These are phyloP conservation scores for Gymnocheta viridis DNA, from an alignment of 2,888 invertebrate species.

Conservation along the genomic window DNA sequence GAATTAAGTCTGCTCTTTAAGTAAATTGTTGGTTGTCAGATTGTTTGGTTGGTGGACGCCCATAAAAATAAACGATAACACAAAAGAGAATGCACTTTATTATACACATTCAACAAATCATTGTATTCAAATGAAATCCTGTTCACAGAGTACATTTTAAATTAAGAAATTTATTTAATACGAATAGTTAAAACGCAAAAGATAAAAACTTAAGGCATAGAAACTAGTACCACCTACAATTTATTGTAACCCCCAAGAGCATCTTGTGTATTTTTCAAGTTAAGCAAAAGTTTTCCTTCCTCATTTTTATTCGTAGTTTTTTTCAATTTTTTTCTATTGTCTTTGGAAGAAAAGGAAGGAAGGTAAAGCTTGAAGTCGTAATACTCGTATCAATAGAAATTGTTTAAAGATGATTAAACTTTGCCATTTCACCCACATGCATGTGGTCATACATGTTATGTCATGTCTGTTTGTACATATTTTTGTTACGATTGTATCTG, in stretches of 20 bases:
- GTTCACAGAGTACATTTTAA: background rate
- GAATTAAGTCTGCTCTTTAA: slow-evolving; percentile 21
- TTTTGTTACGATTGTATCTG: background rate
- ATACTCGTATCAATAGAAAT: slow-evolving; percentile 32
- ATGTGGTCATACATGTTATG: background rate
- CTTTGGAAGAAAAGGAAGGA: background rate
- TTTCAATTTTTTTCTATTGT: background rate
- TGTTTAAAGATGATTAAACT: slow-evolving; percentile 53
- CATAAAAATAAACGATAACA: slow-evolving; percentile 52
- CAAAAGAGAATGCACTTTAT: slow-evolving; percentile 6
- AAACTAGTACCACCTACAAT: slow-evolving; percentile 16
- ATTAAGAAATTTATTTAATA: background rate
- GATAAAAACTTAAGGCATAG: slow-evolving; percentile 1
- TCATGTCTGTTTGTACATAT: background rate
- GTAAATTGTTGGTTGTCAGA: slow-evolving; percentile 14
- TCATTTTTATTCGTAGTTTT: too few species aligned
- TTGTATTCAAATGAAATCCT: slow-evolving; percentile 25
- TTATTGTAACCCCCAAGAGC: background rate
- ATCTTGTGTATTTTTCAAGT: background rate
- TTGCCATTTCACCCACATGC: slow-evolving; percentile 37
- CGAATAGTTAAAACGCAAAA: background rate
- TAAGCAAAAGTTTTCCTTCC: too few species aligned
- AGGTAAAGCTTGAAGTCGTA: background rate
- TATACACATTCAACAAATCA: slow-evolving; percentile 25
- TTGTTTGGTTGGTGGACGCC: slow-evolving; percentile 19